Conservation (phyloP, 2,888 invertebrate genomes). For the Hetaerina titia region DNA sequence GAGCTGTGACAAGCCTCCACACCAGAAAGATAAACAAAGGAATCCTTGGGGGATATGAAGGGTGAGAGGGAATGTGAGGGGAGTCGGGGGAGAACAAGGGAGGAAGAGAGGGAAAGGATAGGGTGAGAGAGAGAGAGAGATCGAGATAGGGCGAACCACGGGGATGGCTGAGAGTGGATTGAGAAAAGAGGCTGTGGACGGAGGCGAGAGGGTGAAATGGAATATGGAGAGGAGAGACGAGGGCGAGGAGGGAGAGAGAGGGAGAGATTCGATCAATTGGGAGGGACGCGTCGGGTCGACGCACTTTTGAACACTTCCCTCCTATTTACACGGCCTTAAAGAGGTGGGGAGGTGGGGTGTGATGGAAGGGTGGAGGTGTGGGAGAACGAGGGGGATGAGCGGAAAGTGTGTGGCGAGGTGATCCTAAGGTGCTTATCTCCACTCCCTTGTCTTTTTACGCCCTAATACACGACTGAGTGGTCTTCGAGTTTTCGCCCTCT, state of each 20-base stretch:
- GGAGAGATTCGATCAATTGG: slow-evolving; percentile 23
- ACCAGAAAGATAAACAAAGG: background rate
- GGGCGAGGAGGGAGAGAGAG: background rate
- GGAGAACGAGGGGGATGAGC: slow-evolving; percentile 12
- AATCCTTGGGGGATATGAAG: background rate
- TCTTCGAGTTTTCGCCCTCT: background rate
- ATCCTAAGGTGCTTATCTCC: slow-evolving; percentile 26
- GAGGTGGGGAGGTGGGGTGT: background rate
- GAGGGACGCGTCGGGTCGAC: slow-evolving; percentile 5
- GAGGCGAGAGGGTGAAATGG: background rate
- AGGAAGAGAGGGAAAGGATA: background rate
- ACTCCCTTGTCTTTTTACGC: slow-evolving; percentile 32
- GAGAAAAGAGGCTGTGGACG: background rate
- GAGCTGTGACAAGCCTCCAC: slow-evolving; percentile 6
- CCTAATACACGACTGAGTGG: slow-evolving; percentile 39
- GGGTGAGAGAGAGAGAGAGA: background rate
- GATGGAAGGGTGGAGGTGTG: background rate
- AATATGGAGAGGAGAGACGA: background rate
- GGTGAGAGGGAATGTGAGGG: background rate
- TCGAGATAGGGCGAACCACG: background rate
- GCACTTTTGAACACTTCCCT: slow-evolving; percentile 23
- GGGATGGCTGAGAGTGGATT: background rate
- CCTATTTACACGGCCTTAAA: slow-evolving; percentile 34
- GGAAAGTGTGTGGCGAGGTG: background rate
- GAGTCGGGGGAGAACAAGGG: background rate